phyloP scores from a whole-genome alignment of 1,140 invertebrate species.

The Apis florea region DNA sequence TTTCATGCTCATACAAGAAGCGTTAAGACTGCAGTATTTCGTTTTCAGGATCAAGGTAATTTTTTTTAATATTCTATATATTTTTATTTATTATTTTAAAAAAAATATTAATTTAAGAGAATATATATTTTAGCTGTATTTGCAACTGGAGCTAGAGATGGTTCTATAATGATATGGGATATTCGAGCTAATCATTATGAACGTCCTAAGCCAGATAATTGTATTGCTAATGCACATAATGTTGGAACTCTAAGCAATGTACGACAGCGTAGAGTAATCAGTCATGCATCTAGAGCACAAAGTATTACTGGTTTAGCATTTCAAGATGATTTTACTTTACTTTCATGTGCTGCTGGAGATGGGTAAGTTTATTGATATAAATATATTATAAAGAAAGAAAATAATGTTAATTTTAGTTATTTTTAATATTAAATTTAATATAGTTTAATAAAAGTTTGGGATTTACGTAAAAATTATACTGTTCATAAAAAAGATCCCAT shows the following conservation, averaged over 20 bases:
- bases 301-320: conserved; percentile 91
- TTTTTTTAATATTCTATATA: conserved; percentile 40
- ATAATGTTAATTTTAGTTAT: not conserved
- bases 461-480: conserved; percentile 90
- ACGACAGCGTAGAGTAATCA: conserved; percentile 75
- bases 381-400: not conserved
- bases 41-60: conserved; percentile 83
- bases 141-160: conserved; percentile 92
- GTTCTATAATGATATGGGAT: conserved; percentile 92
- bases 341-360: conserved; percentile 91
- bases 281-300: conserved; percentile 72
- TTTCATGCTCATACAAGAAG: conserved; percentile 89
- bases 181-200: conserved; percentile 81
- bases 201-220: conserved; percentile 83
- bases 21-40: conserved; percentile 89
- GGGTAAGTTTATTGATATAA: conserved; percentile 79
- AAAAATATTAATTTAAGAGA: not conserved
- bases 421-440: conserved; percentile 36
- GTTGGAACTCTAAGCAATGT: conserved; percentile 77
- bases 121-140: conserved; percentile 84
- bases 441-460: conserved; percentile 92
- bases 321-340: conserved; percentile 87
- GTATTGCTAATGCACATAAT: conserved; percentile 83
- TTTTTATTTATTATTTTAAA: not conserved
- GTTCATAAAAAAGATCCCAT: conserved; percentile 85